Conservation (phyloP, 1,140 invertebrate species). For the Cyclina sinensis region DNA sequence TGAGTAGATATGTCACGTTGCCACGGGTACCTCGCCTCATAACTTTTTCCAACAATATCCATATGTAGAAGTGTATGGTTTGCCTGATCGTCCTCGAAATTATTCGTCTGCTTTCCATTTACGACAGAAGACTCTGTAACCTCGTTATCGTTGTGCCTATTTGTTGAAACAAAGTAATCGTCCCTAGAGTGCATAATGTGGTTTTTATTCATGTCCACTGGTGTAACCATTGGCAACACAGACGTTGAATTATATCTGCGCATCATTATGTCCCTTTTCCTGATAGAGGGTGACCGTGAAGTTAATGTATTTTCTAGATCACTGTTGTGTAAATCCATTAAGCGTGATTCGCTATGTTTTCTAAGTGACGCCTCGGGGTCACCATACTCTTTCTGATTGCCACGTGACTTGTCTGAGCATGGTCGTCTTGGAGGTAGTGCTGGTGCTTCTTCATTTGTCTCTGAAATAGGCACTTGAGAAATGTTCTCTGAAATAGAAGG, state of each 20-base stretch:
- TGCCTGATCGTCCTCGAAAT: not conserved
- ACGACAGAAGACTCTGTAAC: not conserved
- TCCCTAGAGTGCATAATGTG: conserved; percentile 35
- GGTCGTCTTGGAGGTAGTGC: conserved; percentile 24
- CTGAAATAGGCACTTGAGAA: not conserved
- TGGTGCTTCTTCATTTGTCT: not conserved
- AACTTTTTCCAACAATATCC: conserved; percentile 84
- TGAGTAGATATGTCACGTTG: conserved; percentile 85
- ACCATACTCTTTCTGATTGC: not conserved
- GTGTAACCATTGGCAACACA: conserved; percentile 29
- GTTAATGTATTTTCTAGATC: not conserved
- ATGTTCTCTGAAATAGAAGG: not conserved
- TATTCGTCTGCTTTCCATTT: not conserved
- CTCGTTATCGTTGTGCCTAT: conserved; percentile 24
- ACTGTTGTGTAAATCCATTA: not conserved
- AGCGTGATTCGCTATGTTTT: not conserved
- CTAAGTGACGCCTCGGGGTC: not conserved
- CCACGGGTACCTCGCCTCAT: conserved; percentile 85
- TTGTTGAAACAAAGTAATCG: not conserved
- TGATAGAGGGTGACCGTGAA: conserved; percentile 45
- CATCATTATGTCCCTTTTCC: conserved; percentile 58
- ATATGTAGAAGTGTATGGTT: conserved; percentile 55
- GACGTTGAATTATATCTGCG: conserved; percentile 40
- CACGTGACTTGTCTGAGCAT: not conserved
- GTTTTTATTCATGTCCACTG: conserved; percentile 48